Base-by-base conservation (phyloP, 2,113 vertebrate genomes). In the Monarcha castaneiventris region DNA sequence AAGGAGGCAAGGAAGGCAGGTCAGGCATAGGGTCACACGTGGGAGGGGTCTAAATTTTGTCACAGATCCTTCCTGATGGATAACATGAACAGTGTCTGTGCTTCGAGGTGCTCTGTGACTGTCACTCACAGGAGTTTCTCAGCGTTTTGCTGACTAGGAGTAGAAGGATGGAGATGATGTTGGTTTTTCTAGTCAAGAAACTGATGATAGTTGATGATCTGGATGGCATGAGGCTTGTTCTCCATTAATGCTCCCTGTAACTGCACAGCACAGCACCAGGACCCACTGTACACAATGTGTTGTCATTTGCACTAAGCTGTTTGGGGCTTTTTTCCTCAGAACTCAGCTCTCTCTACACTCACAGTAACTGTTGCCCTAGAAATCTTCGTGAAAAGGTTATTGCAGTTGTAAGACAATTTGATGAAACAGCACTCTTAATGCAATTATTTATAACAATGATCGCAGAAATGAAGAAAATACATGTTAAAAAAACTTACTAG, bases 391-490 rank as follows among this genome's bases (percentile, higher is more conserved):
- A 54, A 54, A 88, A 85, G 22, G 43, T 82, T 92, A 86, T 84
- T 94, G 52, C 37, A 94, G 67, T 87, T 90, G n/a, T 77, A 83
- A 95, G 61, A 87, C 93, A 90, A 78, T 90, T 71, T 87, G 84
- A 94, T 95, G 83, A 87, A 96, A 61, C 21, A 12, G 6, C 55
- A 37, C 44, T 96, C 87, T 84, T 95, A 86, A 84, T 94, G 82
- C 71, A 91, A 86, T 84, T 97, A 95, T 78, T 94, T 89, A 44
- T 37, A 90, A 77, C 69, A 75, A 37, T 90, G 82, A 83, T 80
- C 82, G 54, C 51, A 91, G 88, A 82, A 94, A 94, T 89, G 46
- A 96, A 93, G 74, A 95, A 95, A 93, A 83, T 69, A 35, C 43
- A 7, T 4, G 74, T 35, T 87, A 44, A 79, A 96, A 67, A 89